phyloP scores from a whole-genome alignment of 2,113 vertebrate genomes.

The Picathartes gymnocephalus region DNA sequence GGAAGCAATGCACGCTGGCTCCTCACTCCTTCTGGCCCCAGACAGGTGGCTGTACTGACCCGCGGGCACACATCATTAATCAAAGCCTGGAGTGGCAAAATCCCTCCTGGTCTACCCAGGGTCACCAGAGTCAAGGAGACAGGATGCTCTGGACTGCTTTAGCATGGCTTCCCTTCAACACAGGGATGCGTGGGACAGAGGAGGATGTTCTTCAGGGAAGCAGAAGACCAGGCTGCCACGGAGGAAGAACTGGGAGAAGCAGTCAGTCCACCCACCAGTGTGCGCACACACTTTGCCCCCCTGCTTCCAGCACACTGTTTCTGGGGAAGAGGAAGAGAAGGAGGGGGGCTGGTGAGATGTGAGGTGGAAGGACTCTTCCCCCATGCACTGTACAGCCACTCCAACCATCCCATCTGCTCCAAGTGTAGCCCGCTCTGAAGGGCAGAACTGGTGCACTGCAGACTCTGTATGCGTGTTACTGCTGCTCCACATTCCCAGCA shows the following conservation, averaged over 20 bases:
- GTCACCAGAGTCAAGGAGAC: not conserved
- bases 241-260: not conserved
- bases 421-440: not conserved
- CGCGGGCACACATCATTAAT: not conserved
- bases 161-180: not conserved
- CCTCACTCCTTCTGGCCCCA: not conserved
- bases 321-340: not conserved
- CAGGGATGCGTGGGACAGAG: not conserved
- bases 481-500: slow-evolving; percentile 50
- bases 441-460: slow-evolving; percentile 48
- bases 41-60: not conserved
- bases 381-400: not conserved
- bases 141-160: not conserved
- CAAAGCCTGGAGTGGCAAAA: not conserved
- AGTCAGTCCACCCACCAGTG: not conserved
- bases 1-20: not conserved
- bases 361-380: slow-evolving; percentile 25
- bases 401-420: slow-evolving; percentile 12
- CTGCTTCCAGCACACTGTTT: not conserved
- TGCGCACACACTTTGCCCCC: not conserved
- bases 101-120: not conserved
- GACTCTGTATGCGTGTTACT: not conserved
- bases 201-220: not conserved
- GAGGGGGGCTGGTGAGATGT: not conserved
- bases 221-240: not conserved